Percentiles rank a stretch among this genome's conserved stretches.
phyloP scores from a whole-genome alignment of 2,888 invertebrate species.

The Drosophila flavopinicola region DNA sequence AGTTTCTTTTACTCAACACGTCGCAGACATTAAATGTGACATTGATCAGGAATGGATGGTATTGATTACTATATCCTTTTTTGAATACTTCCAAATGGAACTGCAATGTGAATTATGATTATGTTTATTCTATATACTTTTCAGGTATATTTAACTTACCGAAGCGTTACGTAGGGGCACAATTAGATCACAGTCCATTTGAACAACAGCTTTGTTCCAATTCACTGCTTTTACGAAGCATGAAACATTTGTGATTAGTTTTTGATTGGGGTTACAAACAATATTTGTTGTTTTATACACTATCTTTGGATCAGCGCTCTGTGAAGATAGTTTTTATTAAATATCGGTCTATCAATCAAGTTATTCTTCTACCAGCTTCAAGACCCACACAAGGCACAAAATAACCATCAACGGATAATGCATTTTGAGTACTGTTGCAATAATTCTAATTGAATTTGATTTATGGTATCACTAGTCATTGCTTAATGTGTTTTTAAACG shows the following conservation, averaged over 20 bases:
- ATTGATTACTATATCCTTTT: slow-evolving; percentile 45
- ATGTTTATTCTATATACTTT: background rate
- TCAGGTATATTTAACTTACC: slow-evolving; percentile 17
- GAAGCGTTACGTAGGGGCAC: slow-evolving; percentile 27
- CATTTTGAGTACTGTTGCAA: slow-evolving; percentile 1
- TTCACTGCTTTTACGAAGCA: slow-evolving; percentile 43
- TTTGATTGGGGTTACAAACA: slow-evolving; percentile 17
- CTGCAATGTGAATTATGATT: background rate
- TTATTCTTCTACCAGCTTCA: slow-evolving; percentile 5
- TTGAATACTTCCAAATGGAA: slow-evolving; percentile 19
- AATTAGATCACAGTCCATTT: slow-evolving; percentile 32
- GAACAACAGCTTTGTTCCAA: slow-evolving; percentile 43
- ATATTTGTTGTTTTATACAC: slow-evolving; percentile 40
- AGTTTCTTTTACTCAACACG: slow-evolving; percentile 25
- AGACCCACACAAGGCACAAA: background rate
- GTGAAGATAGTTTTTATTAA: background rate
- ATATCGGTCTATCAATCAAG: no score
- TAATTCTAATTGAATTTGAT: no score
- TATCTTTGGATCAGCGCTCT: slow-evolving; percentile 19
- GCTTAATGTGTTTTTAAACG: slow-evolving; percentile 1
- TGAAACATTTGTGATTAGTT: slow-evolving; percentile 11
- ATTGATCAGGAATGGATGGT: slow-evolving; percentile 50
- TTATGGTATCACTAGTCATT: background rate
- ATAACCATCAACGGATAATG: background rate
- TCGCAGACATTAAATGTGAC: slow-evolving; percentile 45